Evolutionary conservation across 2,797 vertebrate genomes (phyloP).

Genomic region (Discoglossus pictus): DNA sequence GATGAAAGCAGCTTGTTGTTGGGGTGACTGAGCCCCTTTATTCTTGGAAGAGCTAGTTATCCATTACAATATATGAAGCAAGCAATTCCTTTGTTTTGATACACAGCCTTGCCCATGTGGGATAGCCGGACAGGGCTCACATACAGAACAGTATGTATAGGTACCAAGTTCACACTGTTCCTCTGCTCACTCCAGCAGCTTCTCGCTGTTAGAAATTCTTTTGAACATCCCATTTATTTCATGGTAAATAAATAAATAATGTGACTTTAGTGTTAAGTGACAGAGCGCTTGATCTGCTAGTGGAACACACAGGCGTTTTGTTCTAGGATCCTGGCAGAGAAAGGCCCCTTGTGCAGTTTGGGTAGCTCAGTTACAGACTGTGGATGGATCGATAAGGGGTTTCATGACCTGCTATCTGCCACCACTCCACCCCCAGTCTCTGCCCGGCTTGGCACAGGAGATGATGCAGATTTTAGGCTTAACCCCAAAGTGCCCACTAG

Average conservation of each 20-base stretch:
- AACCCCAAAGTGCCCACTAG: background rate
- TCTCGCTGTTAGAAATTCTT: background rate
- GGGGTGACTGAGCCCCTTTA: no score
- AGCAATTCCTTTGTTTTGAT: no score
- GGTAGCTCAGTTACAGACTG: conserved; percentile 44
- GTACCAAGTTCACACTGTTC: conserved; percentile 6
- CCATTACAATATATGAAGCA: no score
- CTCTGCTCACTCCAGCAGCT: background rate
- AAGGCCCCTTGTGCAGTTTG: conserved; percentile 40
- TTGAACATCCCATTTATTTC: conserved; percentile 36
- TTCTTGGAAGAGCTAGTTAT: no score
- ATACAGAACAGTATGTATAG: no score
- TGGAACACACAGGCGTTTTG: conserved; percentile 45
- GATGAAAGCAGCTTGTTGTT: no score
- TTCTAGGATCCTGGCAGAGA: conserved; percentile 34
- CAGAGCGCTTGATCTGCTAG: conserved; percentile 34
- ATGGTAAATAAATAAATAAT: conserved; percentile 44
- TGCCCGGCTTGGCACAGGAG: conserved; percentile 33
- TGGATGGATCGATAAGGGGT: conserved; percentile 45
- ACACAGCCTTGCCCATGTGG: no score
- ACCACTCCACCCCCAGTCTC: conserved; percentile 6
- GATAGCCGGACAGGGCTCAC: no score
- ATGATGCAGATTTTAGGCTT: conserved; percentile 16
- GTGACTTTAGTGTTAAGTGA: conserved; percentile 43
- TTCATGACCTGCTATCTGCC: conserved; percentile 46